Evolutionary conservation across 2,797 vertebrate genomes (phyloP), one percentile per base, ranked within the genome.

Genomic region (Sebastes baramenuke): DNA sequence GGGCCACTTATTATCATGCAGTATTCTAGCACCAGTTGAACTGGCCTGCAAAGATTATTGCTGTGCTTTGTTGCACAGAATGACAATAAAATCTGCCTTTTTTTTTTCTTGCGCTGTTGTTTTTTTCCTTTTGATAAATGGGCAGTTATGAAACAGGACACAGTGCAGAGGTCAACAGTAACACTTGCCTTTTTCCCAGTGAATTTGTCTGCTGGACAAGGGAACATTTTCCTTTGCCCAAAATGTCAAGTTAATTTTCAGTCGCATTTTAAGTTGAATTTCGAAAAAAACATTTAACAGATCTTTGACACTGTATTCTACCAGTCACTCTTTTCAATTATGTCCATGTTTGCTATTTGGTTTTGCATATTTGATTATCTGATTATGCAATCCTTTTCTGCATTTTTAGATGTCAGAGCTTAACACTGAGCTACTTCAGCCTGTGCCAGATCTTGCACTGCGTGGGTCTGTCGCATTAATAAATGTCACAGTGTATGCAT

Each of bases 1-100:
- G 82, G 90, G 62, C 69, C 81, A 72, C 80, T 89, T 79, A 89
- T 87, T 89, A 84, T 81, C 74, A 76, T 78, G 83, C 80, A 29
- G 76, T 72, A 87, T 85, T 87, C 67, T 75, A 34, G 72, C 68
- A 78, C 49, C 72, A 78, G 71, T 83, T 85, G 52, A 72, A 36
- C 84, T 61, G 59, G 75, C 72, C 81, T 77, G 61, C 32, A 84
- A 24, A 77, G n/a, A 83, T 75, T 72, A 89, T 82, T 80, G 83
- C 49, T 67, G 61, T 42, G 73, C 49, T 55, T 68, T 61, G 49
- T 67, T 77, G 79, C 70, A 61, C 46, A 74, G 67, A 85, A 89
- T 84, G 56, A 59, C 78, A 87, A 85, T 83, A 65, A 65, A 72
- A 65, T 67, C 13, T 38, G 20, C 24, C 7, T 3, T 9, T 20